Evolutionary conservation across 1,140 invertebrate species (phyloP), one percentile per base, ranked within the genome.

Genomic region (Achroia grisella): DNA sequence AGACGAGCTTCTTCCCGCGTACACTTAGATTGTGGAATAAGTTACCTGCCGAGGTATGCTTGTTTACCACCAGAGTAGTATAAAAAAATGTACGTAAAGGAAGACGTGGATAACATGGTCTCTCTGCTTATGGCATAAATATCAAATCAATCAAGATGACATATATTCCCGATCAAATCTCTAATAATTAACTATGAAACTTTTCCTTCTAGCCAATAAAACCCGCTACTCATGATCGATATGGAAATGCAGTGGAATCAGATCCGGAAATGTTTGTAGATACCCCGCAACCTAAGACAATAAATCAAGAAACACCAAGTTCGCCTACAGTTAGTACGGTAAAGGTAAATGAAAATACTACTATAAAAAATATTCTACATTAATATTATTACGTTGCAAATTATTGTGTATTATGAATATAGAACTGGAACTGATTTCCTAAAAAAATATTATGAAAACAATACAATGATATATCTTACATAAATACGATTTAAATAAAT

Each of bases 231-330:
- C 62, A 43, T 44, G 56, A 39, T 39, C 17, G 42, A 27, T 31
- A 39, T 1, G 35, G 42, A 48, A 39, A 56, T 55, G 50, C 54
- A 52, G 68, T 47, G 34, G 67, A 60, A 44, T 35, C 36, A 27
- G 44, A 64, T 44, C 44, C 54, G 43, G 45, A 67, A 32, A 44
- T 54, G 14, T 49, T 62, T 28, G 48, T 40, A 10, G 36, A 29
- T 33, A 66, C 50, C 12, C 23, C 33, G 36, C 58, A 45, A 32
- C 44, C 12, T 11, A 11, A 10, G 5, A 33, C n/a, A n/a, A n/a
- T 28, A 30, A 15, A 56, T 52, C 40, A 62, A 56, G 56, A 61
- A 57, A 57, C 40, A 43, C n/a, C n/a, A n/a, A 44, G 34, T 31
- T 9, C 8, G 8, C 5, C 11, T 12, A 27, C 29, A 30, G n/a